Evolutionary conservation across 1,140 invertebrate species (phyloP).

Genomic region (Bombus impatiens): DNA sequence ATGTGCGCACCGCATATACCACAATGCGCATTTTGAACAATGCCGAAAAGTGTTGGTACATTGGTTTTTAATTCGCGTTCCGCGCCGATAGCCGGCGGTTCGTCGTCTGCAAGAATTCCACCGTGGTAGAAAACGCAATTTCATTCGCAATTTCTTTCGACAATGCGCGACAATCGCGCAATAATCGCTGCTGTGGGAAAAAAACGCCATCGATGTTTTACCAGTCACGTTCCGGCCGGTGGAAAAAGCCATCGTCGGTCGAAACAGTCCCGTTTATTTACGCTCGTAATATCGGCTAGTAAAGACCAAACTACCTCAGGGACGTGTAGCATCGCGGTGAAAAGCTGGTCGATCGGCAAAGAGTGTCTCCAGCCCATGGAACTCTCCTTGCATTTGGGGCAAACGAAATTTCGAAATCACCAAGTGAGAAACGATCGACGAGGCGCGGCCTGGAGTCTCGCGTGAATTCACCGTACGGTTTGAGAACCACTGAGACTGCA

Average conservation of each 20-base stretch:
- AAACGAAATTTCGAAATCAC: slow-evolving; percentile 39
- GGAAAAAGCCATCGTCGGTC: not conserved
- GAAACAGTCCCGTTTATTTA: slow-evolving; percentile 1
- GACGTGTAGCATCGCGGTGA: not conserved
- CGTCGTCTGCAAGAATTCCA: slow-evolving; percentile 18
- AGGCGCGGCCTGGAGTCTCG: not conserved
- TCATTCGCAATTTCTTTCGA: slow-evolving; percentile 41
- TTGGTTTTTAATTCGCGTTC: slow-evolving; percentile 30
- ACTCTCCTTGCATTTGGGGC: not conserved
- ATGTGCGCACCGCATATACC: not conserved
- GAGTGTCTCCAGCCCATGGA: not conserved
- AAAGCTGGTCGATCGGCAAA: not conserved
- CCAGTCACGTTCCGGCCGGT: not conserved
- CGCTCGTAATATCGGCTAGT: slow-evolving; percentile 19
- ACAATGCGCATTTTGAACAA: slow-evolving; percentile 15
- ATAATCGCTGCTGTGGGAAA: slow-evolving; percentile 4
- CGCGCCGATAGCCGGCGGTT: not conserved
- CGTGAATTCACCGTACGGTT: not conserved
- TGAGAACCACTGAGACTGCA: slow-evolving; percentile 70
- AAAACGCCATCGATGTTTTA: not conserved
- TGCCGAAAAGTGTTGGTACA: not conserved
- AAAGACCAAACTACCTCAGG: too few relatives aligned
- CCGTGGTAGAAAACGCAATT: slow-evolving; percentile 34
- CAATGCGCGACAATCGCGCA: slow-evolving; percentile 40
- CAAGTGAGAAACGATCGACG: slow-evolving; percentile 5